Conservation (phyloP, 2,113 vertebrate genomes). For the Vireo altiloquus region DNA sequence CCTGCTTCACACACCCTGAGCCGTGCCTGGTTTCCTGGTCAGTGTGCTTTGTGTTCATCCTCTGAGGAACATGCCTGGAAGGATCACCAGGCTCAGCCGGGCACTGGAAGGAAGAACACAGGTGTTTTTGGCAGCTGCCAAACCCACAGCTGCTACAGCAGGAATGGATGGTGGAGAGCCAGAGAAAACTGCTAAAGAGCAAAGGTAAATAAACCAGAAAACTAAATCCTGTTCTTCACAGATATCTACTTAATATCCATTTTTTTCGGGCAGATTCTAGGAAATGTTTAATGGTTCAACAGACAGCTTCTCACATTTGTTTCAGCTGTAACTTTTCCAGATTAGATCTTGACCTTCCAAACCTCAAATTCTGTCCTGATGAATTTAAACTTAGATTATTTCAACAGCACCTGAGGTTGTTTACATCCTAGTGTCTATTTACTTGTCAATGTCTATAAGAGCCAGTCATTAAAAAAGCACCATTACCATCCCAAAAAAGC, state of each 20-base stretch:
- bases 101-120: background rate
- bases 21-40: rapidly evolving
- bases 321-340: background rate
- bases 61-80: background rate
- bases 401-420: background rate
- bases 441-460: background rate
- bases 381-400: background rate
- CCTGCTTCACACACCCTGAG: rapidly evolving
- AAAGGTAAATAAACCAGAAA: background rate
- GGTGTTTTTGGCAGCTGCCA: background rate
- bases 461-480: background rate
- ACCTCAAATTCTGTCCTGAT: background rate
- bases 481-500: rapidly evolving
- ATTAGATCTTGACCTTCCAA: background rate
- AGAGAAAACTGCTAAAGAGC: background rate
- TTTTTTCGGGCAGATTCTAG: background rate
- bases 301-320: background rate
- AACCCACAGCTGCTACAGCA: background rate
- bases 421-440: background rate
- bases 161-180: background rate
- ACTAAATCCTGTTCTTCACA: background rate
- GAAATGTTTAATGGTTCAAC: background rate
- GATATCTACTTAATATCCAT: background rate
- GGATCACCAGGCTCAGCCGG: background rate
- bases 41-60: rapidly evolving